These are phyloP conservation scores for Turritopsis dohrnii DNA, from an alignment of 30 jellyfish, hydroid and myxozoan species.

Conservation along the genomic window DNA sequence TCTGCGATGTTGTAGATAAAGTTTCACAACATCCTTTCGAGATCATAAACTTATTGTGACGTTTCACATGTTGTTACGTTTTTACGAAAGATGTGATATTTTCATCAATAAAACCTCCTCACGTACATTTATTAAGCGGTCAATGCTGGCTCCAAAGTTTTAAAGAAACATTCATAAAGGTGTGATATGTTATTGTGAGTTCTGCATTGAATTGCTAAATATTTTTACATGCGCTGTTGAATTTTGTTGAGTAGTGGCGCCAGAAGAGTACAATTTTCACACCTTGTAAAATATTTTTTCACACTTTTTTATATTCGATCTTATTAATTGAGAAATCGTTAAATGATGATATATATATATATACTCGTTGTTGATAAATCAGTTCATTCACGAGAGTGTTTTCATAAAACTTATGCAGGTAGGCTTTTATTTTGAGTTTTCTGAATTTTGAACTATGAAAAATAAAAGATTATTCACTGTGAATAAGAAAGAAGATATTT, in stretches of 20 bases:
- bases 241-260: neutral
- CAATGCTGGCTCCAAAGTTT: constrained; percentile 8
- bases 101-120: neutral
- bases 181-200: neutral
- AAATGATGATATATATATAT: too few relatives aligned
- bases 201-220: neutral
- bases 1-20: too few relatives aligned
- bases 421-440: neutral
- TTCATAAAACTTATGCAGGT: neutral
- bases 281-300: neutral
- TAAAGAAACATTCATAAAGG: neutral
- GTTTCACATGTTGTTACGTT: neutral
- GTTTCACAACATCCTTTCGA: too few relatives aligned
- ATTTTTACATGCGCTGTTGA: neutral
- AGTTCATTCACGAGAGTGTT: neutral
- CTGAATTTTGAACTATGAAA: neutral
- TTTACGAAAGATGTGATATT: neutral
- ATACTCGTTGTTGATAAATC: neutral
- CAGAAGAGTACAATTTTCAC: neutral
- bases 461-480: too few relatives aligned
- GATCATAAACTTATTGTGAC: too few relatives aligned
- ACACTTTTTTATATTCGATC: neutral
- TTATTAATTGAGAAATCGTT: neutral
- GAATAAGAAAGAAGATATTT: too few relatives aligned
- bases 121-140: neutral